Evolutionary conservation across 2,888 invertebrate genomes (phyloP).

Genomic region (Eilema sororculum): DNA sequence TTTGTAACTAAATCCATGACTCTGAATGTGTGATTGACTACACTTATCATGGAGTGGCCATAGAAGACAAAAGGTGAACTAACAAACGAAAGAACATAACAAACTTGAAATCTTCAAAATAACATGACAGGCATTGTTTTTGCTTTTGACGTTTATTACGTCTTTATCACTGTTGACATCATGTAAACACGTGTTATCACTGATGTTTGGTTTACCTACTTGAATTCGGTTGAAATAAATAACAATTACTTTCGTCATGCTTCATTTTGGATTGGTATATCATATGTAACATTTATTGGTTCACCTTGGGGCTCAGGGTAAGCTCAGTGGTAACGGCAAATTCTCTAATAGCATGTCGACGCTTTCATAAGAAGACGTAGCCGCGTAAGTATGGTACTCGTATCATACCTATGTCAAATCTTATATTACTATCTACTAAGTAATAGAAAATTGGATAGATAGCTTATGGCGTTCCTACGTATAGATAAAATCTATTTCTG

Average conservation of each 20-base stretch:
- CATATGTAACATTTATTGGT: neutral
- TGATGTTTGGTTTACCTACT: neutral
- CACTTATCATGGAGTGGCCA: neutral
- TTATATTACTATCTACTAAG: no score
- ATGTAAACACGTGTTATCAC: neutral
- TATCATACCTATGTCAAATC: no score
- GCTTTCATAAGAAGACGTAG: no score
- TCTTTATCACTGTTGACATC: neutral
- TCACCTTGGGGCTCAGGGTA: neutral
- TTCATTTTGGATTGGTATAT: neutral
- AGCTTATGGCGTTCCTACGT: no score
- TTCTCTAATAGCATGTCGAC: no score
- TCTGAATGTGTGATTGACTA: no score
- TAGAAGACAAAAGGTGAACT: neutral
- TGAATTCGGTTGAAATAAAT: neutral
- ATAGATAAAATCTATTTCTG: no score
- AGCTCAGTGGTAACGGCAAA: no score
- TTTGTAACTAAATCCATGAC: no score
- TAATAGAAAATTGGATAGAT: no score
- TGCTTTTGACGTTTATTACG: neutral
- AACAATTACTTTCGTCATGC: neutral
- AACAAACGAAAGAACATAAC: neutral
- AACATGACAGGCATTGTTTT: constrained; percentile 1
- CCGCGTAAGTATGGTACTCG: no score
- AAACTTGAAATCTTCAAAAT: neutral